Conservation (phyloP, 2,888 invertebrate genomes). For the Melitaea athalia region DNA sequence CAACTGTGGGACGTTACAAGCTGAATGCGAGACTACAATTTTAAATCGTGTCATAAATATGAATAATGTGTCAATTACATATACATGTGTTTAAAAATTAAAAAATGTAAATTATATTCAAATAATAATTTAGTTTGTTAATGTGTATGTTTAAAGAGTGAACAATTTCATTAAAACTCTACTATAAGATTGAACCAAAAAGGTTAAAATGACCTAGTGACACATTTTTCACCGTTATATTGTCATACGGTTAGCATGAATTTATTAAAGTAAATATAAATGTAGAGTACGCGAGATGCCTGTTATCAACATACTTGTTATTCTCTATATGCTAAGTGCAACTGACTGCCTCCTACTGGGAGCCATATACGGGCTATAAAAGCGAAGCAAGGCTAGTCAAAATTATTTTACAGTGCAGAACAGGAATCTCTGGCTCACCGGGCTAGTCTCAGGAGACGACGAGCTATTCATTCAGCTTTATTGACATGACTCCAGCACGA, state of each 20-base stretch:
- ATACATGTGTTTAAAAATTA: too few relatives aligned
- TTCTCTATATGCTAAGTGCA: neutral
- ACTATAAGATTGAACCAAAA: too few relatives aligned
- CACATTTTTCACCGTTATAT: too few relatives aligned
- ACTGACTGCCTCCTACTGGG: slow-evolving; percentile 3
- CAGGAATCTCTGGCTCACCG: neutral
- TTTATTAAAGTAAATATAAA: neutral
- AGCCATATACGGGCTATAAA: neutral
- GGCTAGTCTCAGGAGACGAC: neutral
- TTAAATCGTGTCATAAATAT: too few relatives aligned
- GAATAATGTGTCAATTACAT: too few relatives aligned
- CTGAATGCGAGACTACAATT: too few relatives aligned
- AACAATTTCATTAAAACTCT: too few relatives aligned
- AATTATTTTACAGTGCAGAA: neutral
- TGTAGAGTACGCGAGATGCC: neutral
- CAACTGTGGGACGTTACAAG: too few relatives aligned
- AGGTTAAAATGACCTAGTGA: too few relatives aligned
- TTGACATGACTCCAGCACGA: neutral
- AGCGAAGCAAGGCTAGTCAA: neutral
- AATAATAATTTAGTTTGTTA: too few relatives aligned
- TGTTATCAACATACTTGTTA: neutral
- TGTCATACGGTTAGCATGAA: neutral
- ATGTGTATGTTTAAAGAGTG: too few relatives aligned
- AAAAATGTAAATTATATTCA: too few relatives aligned
- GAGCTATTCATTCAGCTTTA: neutral